Evolutionary conservation across 2,888 invertebrate genomes (phyloP), one percentile per base, ranked within the genome.

Genomic region (Rotaria magnacalcarata): DNA sequence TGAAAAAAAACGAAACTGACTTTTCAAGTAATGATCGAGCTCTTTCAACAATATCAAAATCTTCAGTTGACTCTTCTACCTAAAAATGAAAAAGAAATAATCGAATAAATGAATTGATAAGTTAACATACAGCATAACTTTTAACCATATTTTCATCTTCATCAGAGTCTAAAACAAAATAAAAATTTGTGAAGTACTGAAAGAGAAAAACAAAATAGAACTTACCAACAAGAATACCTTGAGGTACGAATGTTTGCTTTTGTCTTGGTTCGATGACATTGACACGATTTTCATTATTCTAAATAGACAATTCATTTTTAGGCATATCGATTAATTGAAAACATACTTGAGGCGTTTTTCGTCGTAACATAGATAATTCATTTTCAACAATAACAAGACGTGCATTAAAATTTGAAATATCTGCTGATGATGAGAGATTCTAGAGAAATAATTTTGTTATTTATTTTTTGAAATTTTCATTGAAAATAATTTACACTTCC

Each of bases 171-270:
- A n/a, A 47, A 34, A 34, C 34, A 34, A 34, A 34, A 34, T 34
- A 34, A 34, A 34, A 34, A 80, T 47, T 11, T 16, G 24, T 41
- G 2, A 34, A 19, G 19, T 8, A 60, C 19, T 7, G 50, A 50
- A 54, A 4, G 27, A 6, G 27, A 67, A 67, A 27, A 67, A 1
- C 16, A n/a, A 27, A 21, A 74, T 74, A 2, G 0, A 24, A 80
- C 80, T n/a, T 80, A 80, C 80, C 80, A n/a, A 47, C 80, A n/a
- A 80, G 80, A 80, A 80, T 80, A 11, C 80, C 80, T 80, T 80
- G 80, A 14, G 80, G 80, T 47, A 80, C 47, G n/a, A 43, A 80
- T 43, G 80, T 47, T 47, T 47, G 80, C n/a, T 43, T 80, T 47
- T 43, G 43, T 43, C 47, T 47, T 47, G 80, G 24, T 80, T 80